Evolutionary conservation across 2,113 vertebrate species (phyloP).

Genomic region (Nibea albiflora): DNA sequence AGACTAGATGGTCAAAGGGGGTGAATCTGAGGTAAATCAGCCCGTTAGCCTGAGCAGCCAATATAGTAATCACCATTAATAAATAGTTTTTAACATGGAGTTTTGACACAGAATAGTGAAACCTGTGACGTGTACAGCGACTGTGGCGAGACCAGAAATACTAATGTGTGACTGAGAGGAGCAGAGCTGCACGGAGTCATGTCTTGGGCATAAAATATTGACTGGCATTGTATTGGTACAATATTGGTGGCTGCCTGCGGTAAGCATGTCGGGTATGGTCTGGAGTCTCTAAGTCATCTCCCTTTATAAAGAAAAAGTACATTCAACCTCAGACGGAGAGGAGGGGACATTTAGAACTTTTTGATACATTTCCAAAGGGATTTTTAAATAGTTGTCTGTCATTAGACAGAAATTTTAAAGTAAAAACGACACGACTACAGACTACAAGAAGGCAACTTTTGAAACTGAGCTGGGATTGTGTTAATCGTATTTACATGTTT

Average conservation of each 20-base stretch:
- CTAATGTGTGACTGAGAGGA: conserved; percentile 19
- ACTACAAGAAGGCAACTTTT: not conserved
- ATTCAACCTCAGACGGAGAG: not conserved
- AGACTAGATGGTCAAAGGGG: no score
- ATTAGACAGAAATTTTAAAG: not conserved
- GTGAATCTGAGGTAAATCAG: no score
- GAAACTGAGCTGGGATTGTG: not conserved
- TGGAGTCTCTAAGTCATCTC: not conserved
- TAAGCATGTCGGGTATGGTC: conserved; percentile 10
- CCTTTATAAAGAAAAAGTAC: not conserved
- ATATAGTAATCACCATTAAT: no score
- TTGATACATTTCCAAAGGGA: not conserved
- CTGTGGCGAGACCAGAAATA: not conserved
- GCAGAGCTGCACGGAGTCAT: conserved; percentile 11
- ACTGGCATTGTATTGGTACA: not conserved
- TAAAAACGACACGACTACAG: not conserved
- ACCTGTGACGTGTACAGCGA: not conserved
- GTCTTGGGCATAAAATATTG: not conserved
- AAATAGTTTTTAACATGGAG: not conserved
- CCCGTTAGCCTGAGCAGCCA: no score
- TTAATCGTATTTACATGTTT: not conserved
- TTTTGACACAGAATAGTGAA: not conserved
- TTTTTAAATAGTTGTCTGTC: not conserved
- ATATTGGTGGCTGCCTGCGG: not conserved
- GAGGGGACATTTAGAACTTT: not conserved